Conservation (phyloP, 2,888 invertebrate genomes). For the Mythimna impura region DNA sequence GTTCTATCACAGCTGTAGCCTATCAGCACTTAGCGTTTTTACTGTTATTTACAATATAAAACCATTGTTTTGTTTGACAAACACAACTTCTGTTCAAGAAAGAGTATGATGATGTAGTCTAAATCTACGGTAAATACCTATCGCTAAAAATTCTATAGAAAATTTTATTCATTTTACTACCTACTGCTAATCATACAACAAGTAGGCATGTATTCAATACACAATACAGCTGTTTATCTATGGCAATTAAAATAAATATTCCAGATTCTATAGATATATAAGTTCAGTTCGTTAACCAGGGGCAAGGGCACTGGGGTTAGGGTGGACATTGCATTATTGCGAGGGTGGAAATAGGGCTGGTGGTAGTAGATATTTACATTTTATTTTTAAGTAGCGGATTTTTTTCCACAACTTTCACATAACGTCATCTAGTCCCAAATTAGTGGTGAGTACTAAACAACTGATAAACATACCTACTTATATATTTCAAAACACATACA, state of each 20-base stretch:
- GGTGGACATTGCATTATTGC: conserved; percentile 57
- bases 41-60: neutral
- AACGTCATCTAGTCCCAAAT: no score
- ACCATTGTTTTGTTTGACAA: neutral
- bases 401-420: no score
- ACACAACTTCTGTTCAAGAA: neutral
- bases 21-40: neutral
- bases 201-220: neutral
- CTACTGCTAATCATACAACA: neutral
- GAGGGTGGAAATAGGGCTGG: conserved; percentile 63
- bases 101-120: no score
- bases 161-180: neutral
- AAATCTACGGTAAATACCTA: no score
- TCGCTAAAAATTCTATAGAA: no score
- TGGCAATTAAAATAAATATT: conserved; percentile 21
- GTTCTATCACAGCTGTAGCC: neutral
- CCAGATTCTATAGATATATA: conserved; percentile 34
- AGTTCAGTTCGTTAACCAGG: conserved; percentile 47
- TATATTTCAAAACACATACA: no score
- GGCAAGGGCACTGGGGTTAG: conserved; percentile 65
- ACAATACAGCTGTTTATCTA: conserved; percentile 45
- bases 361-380: neutral
- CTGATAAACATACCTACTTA: no score
- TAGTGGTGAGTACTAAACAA: no score
- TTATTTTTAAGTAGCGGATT: no score